These are phyloP conservation scores for Drosophila willistoni DNA, from an alignment of 1,140 invertebrate species.

Conservation along the genomic window DNA sequence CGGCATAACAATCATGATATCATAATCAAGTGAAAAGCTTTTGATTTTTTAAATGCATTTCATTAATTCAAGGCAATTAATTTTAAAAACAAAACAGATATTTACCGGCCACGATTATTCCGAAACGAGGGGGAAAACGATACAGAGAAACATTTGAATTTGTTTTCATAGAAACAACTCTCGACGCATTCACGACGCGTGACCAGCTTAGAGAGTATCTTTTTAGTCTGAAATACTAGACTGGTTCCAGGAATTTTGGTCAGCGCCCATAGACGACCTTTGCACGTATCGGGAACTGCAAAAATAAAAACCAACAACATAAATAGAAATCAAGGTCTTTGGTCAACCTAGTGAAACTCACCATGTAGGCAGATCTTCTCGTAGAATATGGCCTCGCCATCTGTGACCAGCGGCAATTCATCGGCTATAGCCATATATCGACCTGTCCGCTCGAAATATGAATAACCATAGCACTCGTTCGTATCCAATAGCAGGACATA, in stretches of 20 bases:
- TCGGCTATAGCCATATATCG: conserved; percentile 65
- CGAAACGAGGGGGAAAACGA: conserved; percentile 83
- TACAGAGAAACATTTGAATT: conserved; percentile 83
- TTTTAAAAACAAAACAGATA: conserved; percentile 53
- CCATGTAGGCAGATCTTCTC: conserved; percentile 83
- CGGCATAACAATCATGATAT: conserved; percentile 50
- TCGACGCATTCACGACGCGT: conserved; percentile 84
- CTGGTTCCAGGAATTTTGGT: conserved; percentile 84
- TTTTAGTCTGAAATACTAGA: conserved; percentile 83
- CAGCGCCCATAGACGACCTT: conserved; percentile 83
- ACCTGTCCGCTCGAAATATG: conserved; percentile 63
- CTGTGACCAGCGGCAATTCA: conserved; percentile 79
- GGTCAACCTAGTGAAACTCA: conserved; percentile 33
- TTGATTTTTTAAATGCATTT: conserved; percentile 45
- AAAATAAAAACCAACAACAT: conserved; percentile 13
- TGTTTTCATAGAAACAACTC: conserved; percentile 83
- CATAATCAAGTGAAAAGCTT: conserved; percentile 56
- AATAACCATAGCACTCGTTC: conserved; percentile 83
- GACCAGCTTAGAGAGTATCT: conserved; percentile 82
- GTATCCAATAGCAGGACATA: conserved; percentile 83
- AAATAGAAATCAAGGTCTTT: conserved; percentile 7
- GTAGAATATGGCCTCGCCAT: conserved; percentile 84
- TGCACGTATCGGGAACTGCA: conserved; percentile 79
- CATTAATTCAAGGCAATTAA: conserved; percentile 68
- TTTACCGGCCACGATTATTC: conserved; percentile 79